phyloP scores from a whole-genome alignment of 2,888 invertebrate species.

The Timema podura region DNA sequence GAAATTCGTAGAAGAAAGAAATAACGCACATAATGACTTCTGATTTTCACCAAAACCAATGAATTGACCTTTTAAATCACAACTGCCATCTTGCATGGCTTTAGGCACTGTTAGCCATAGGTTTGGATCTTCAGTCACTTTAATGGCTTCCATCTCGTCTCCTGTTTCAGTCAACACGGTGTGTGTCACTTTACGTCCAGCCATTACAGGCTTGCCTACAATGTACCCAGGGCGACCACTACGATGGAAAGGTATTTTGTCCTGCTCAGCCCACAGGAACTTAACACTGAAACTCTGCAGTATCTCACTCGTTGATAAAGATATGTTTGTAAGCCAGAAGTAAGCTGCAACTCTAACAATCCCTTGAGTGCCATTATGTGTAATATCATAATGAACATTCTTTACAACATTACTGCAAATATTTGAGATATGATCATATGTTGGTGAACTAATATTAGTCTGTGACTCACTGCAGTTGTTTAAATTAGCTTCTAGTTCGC shows the following conservation, averaged over 20 bases:
- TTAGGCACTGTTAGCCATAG: slow-evolving; percentile 41
- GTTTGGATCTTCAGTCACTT: slow-evolving; percentile 31
- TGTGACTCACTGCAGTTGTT: slow-evolving; percentile 13
- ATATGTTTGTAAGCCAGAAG: slow-evolving; percentile 44
- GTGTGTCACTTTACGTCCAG: slow-evolving; percentile 43
- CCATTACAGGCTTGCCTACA: slow-evolving; percentile 58
- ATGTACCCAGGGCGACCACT: slow-evolving; percentile 80
- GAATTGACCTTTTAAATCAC: slow-evolving; percentile 35
- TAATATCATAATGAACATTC: slow-evolving; percentile 42
- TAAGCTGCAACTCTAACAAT: slow-evolving; percentile 44
- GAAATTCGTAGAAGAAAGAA: slow-evolving; percentile 38
- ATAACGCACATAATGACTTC: slow-evolving; percentile 39
- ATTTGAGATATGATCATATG: slow-evolving; percentile 8
- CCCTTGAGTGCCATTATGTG: slow-evolving; percentile 50
- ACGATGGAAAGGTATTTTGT: slow-evolving; percentile 38
- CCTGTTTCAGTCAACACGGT: slow-evolving; percentile 34
- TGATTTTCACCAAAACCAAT: slow-evolving; percentile 42
- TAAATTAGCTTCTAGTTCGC: background rate
- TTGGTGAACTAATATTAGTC: slow-evolving; percentile 10
- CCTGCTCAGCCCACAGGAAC: slow-evolving; percentile 32
- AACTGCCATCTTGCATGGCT: slow-evolving; percentile 38
- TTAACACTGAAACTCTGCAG: slow-evolving; percentile 23
- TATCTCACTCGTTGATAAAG: slow-evolving; percentile 24
- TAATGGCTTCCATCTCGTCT: slow-evolving; percentile 34
- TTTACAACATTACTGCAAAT: slow-evolving; percentile 44